A percentile compares a stretch with the other conserved stretches of the same genome.
Evolutionary conservation across 1,140 invertebrate species (phyloP).

Genomic region (Trinorchestia longiramus): DNA sequence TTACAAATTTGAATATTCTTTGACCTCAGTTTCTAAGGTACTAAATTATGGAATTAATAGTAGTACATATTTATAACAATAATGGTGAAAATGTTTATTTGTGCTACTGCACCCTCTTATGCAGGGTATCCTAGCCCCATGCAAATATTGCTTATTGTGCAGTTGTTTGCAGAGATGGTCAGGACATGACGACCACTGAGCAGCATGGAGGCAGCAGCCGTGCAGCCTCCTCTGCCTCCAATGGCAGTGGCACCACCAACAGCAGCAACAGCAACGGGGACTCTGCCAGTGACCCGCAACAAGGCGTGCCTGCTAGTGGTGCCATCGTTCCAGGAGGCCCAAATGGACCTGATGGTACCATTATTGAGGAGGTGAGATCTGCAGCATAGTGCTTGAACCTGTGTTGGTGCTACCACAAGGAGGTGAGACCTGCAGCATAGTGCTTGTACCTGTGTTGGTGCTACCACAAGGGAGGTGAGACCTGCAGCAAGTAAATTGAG

Average conservation of each 20-base stretch:
- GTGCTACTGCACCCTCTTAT: too few relatives aligned
- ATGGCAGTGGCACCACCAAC: conserved; percentile 39
- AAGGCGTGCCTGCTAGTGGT: conserved; percentile 62
- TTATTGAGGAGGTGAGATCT: conserved; percentile 64
- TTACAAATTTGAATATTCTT: too few relatives aligned
- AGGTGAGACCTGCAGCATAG: not conserved
- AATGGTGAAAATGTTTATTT: too few relatives aligned
- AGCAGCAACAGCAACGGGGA: conserved; percentile 37
- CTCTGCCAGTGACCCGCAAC: not conserved
- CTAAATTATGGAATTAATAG: too few relatives aligned
- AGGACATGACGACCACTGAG: conserved; percentile 26
- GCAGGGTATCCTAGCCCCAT: too few relatives aligned
- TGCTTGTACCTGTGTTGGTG: not conserved
- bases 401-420: not conserved
- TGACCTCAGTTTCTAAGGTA: too few relatives aligned
- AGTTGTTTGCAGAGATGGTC: conserved; percentile 27
- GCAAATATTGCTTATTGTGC: too few relatives aligned
- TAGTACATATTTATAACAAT: too few relatives aligned
- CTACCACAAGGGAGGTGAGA: not conserved
- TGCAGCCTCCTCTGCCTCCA: conserved; percentile 46
- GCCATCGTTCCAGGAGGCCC: conserved; percentile 65
- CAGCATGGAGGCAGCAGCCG: conserved; percentile 25
- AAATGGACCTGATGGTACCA: conserved; percentile 66
- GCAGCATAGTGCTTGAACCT: not conserved
- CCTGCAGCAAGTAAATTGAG: too few relatives aligned